Evolutionary conservation across 1,140 invertebrate genomes (phyloP).

Genomic region (Glomeris maerens): DNA sequence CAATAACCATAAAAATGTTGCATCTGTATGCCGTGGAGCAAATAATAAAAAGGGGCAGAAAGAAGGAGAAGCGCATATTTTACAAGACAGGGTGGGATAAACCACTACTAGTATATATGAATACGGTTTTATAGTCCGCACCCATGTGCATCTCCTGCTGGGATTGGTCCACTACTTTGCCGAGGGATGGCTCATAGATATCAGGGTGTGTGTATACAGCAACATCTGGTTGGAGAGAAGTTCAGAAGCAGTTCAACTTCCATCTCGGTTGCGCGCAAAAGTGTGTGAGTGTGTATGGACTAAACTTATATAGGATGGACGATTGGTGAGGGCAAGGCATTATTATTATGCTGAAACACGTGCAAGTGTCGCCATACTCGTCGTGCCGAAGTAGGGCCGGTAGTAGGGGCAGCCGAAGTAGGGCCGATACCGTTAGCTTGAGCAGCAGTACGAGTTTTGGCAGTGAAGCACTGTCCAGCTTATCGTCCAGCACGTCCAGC

Average conservation of each 20-base stretch:
- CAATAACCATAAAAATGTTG: no score
- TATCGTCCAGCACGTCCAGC: no score
- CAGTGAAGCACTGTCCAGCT: no score
- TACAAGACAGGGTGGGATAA: no score
- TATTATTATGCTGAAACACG: conserved; percentile 71
- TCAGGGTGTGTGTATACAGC: not conserved
- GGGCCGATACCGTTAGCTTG: conserved; percentile 60
- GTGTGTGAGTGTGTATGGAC: not conserved
- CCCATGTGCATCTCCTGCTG: no score
- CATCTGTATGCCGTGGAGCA: no score
- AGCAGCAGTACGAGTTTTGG: conserved; percentile 55
- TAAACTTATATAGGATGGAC: not conserved
- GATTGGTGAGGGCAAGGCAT: not conserved
- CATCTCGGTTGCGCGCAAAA: not conserved
- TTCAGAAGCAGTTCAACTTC: not conserved
- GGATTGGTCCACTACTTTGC: no score
- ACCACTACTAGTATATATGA: no score
- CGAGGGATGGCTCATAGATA: not conserved
- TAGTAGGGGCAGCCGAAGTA: conserved; percentile 17
- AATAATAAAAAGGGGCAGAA: no score
- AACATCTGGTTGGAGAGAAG: not conserved
- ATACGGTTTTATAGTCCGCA: no score
- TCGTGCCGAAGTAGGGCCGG: conserved; percentile 34
- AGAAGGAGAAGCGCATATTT: no score
- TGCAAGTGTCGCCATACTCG: conserved; percentile 67